Percentiles rank a stretch among this genome's conserved stretches.
These are phyloP conservation scores for Synanthedon vespiformis DNA, from an alignment of 2,888 invertebrate genomes.

Conservation along the genomic window DNA sequence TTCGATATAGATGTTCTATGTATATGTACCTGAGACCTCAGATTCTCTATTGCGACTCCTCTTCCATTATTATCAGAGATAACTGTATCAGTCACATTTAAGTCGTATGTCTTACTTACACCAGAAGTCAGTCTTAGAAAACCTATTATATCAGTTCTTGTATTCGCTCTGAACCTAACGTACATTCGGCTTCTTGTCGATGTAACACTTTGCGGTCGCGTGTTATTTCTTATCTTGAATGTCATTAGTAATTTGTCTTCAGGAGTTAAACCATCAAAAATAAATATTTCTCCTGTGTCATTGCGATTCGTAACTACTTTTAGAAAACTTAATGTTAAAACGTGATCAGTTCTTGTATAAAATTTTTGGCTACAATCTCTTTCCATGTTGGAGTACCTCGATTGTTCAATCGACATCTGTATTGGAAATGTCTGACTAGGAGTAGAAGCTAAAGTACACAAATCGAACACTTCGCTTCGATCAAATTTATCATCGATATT, in stretches of 20 bases:
- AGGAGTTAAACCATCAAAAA: slow-evolving; percentile 82
- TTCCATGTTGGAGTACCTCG: slow-evolving; percentile 75
- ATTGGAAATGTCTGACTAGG: slow-evolving; percentile 90
- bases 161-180: slow-evolving; percentile 81
- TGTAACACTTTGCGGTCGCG: slow-evolving; percentile 89
- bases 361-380: slow-evolving; percentile 85
- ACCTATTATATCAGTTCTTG: slow-evolving; percentile 78
- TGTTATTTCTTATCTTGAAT: slow-evolving; percentile 84
- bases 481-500: slow-evolving; percentile 81
- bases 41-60: slow-evolving; percentile 93
- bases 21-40: slow-evolving; percentile 89
- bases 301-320: slow-evolving; percentile 83
- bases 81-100: slow-evolving; percentile 86
- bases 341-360: slow-evolving; percentile 81
- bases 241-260: slow-evolving; percentile 78
- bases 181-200: slow-evolving; percentile 84
- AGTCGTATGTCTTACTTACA: slow-evolving; percentile 82
- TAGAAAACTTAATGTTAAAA: slow-evolving; percentile 87
- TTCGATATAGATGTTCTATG: slow-evolving; percentile 85
- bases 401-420: slow-evolving; percentile 84
- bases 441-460: slow-evolving; percentile 87
- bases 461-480: slow-evolving; percentile 81
- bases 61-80: slow-evolving; percentile 92
- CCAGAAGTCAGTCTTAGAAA: slow-evolving; percentile 85
- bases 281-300: slow-evolving; percentile 78